Conservation (phyloP, 2,888 invertebrate species). For the Ophioninae sp. region DNA sequence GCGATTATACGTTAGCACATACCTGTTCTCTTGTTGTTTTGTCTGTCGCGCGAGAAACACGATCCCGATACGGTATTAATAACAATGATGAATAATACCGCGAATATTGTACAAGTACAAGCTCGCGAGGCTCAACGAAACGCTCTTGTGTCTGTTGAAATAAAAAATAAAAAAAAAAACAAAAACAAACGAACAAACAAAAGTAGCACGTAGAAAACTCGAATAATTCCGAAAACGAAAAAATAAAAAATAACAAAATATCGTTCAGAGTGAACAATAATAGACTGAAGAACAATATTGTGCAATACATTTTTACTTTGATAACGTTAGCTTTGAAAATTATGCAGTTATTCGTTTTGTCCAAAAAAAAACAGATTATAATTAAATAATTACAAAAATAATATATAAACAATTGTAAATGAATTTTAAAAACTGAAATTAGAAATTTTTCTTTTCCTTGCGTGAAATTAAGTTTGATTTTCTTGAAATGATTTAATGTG, state of each 20-base stretch:
- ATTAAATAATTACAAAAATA: no score
- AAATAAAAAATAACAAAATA: neutral
- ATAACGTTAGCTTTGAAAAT: neutral
- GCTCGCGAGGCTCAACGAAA: neutral
- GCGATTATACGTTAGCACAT: conserved; percentile 44
- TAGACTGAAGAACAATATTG: neutral
- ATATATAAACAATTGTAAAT: no score
- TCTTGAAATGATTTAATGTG: no score
- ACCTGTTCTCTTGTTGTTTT: conserved; percentile 43
- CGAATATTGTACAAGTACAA: conserved; percentile 57
- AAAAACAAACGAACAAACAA: neutral
- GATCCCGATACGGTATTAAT: conserved; percentile 65
- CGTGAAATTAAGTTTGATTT: no score
- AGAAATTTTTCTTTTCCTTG: no score
- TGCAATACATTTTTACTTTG: neutral
- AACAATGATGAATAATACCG: conserved; percentile 63
- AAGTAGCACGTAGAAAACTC: neutral
- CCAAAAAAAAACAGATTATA: neutral
- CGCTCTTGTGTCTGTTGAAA: conserved; percentile 9
- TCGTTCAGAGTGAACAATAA: neutral
- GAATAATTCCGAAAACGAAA: neutral
- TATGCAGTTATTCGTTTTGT: neutral
- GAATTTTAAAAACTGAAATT: no score
- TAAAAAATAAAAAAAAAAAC: neutral
- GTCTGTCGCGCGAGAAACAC: conserved; percentile 59